Evolutionary conservation across 1,140 invertebrate species (phyloP).

Genomic region (Aricia agestis): DNA sequence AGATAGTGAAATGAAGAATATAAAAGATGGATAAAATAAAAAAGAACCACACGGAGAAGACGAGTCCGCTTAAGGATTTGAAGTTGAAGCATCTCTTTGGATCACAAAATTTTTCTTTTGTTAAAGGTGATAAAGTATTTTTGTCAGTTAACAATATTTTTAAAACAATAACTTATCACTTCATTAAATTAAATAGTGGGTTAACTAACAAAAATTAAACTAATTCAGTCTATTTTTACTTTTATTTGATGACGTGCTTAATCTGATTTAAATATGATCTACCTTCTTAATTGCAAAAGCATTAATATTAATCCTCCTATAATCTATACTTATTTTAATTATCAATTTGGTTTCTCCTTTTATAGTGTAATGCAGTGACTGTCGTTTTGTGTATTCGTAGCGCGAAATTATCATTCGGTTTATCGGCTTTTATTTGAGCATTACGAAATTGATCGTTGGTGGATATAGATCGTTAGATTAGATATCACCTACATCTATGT

Average conservation of each 20-base stretch:
- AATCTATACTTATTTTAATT: neutral
- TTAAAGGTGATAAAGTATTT: neutral
- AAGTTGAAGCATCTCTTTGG: constrained; percentile 49
- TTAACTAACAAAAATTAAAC: neutral
- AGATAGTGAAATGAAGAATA: constrained; percentile 9
- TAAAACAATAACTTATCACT: neutral
- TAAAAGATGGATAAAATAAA: constrained; percentile 34
- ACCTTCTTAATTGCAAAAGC: no score
- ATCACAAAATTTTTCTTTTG: constrained; percentile 40
- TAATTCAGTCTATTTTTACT: no score
- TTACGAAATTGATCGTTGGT: neutral
- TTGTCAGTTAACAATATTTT: constrained; percentile 28
- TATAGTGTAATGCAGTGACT: neutral
- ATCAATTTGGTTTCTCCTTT: neutral
- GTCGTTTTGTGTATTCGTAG: neutral
- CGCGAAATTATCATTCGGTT: neutral
- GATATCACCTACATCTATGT: neutral
- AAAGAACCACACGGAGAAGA: constrained; percentile 38
- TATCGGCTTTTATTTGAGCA: constrained; percentile 5
- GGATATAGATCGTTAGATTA: constrained; percentile 2
- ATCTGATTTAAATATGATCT: no score
- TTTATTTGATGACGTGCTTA: no score
- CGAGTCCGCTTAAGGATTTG: constrained; percentile 22
- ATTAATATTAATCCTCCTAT: no score
- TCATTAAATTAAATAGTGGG: neutral